Evolutionary conservation across 2,113 vertebrate species (phyloP).

Genomic region (Amblyornis subalaris): DNA sequence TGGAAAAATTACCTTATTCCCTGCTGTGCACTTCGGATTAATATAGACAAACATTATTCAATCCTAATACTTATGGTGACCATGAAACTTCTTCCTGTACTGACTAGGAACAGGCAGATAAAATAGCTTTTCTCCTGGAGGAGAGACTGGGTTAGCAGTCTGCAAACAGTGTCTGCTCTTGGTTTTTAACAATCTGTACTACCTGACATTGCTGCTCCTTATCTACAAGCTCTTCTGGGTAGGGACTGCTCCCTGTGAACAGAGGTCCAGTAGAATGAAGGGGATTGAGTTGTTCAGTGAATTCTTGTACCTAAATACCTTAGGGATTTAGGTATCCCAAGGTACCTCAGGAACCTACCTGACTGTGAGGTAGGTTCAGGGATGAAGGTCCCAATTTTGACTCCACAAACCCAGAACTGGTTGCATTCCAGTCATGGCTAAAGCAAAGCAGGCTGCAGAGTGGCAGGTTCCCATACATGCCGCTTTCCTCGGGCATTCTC

Average conservation of each 20-base stretch:
- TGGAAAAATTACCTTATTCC: slow-evolving; percentile 45
- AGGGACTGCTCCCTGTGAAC: neutral
- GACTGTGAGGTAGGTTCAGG: neutral
- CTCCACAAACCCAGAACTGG: neutral
- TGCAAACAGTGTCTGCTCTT: neutral
- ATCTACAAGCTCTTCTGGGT: neutral
- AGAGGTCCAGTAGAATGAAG: neutral
- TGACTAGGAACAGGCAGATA: neutral
- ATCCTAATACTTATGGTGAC: neutral
- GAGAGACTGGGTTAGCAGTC: neutral
- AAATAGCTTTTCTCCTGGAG: slow-evolving; percentile 9
- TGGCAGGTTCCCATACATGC: neutral
- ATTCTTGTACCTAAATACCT: neutral
- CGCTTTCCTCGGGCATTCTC: neutral
- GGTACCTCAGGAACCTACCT: too few species aligned
- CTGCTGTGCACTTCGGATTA: slow-evolving; percentile 35
- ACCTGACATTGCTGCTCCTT: neutral
- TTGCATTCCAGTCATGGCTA: neutral
- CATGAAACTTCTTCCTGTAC: slow-evolving; percentile 8
- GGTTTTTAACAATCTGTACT: neutral
- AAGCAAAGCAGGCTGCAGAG: neutral
- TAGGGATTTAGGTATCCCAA: too few species aligned
- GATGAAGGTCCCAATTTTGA: neutral
- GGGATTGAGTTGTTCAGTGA: neutral
- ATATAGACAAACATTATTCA: slow-evolving; percentile 48